Evolutionary conservation across 1,140 invertebrate genomes (phyloP).

Genomic region (Leptinotarsa lineolata): DNA sequence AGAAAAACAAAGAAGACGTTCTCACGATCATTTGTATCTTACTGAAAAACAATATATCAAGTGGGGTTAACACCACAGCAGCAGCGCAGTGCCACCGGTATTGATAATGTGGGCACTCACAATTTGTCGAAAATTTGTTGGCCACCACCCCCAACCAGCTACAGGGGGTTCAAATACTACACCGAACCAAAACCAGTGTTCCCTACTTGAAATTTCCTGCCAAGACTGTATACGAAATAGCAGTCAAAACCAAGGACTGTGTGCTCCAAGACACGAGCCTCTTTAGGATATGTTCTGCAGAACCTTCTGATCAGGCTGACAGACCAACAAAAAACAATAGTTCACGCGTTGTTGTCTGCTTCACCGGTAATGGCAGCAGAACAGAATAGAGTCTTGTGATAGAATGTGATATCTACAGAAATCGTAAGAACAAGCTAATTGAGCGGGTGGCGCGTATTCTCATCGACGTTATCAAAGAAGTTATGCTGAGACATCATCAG

Average conservation of each 20-base stretch:
- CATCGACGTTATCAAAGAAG: neutral
- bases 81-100: too few species aligned
- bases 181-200: too few species aligned
- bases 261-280: neutral
- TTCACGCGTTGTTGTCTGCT: neutral
- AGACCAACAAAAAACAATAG: neutral
- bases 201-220: too few species aligned
- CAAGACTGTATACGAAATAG: too few species aligned
- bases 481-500: constrained; percentile 32
- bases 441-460: neutral
- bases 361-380: neutral
- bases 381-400: neutral
- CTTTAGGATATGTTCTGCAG: neutral
- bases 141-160: too few species aligned
- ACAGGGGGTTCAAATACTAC: too few species aligned
- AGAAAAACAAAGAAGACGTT: too few species aligned
- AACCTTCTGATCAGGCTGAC: neutral
- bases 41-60: too few species aligned
- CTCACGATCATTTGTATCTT: too few species aligned
- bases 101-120: too few species aligned
- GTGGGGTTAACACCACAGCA: too few species aligned
- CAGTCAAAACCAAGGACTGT: neutral
- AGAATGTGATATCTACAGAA: neutral
- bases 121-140: too few species aligned
- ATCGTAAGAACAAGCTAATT: neutral